Base-by-base conservation (phyloP, 2,888 invertebrate species). In the Microplitis manilae region DNA sequence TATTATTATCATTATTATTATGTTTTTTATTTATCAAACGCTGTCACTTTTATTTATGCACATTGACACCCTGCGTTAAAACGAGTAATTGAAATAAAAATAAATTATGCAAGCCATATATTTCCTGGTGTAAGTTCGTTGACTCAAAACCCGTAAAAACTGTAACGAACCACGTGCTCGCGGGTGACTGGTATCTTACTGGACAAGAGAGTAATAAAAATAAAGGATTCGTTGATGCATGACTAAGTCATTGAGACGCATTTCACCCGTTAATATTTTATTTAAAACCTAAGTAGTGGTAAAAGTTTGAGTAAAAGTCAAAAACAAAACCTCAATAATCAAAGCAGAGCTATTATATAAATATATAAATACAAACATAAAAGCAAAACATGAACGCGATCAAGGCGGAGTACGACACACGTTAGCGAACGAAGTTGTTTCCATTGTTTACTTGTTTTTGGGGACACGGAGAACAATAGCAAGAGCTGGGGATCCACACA, bases 391-490 rank as follows among this genome's bases (percentile, higher is more conserved):
- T 13, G 38, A 67, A 61, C 8, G 69, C 59, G 61, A 60, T 8
- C 59, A 38, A 60, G 61, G 61, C 61, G 73, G 65, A 38, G 41
- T 59, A 68, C 71, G 67, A 64, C 68, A 40, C 73, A 40, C 70
- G 76, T 73, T 50, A 68, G 68, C 70, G 72, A 70, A 75, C 78
- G 77, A 81, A 82, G 81, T 82, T 81, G 79, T 82, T 79, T 80
- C 81, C 81, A 82, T 83, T 83, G 81, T 83, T 81, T 80, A 78
- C 69, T 79, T 76, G 77, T 76, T 70, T 73, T 80, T 76, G 77
- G 68, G 79, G 41, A 50, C 64, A 71, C 76, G 75, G 78, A 78
- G 80, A 76, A 70, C 68, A 77, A 68, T 59, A 59, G 41, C n/a
- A 60, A 61, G 8, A n/a, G n/a, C 69, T 41, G 50, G 50, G 61